Percentiles rank a stretch among this genome's conserved stretches.
Conservation (phyloP, 2,113 vertebrate species). For the Strigops habroptila region DNA sequence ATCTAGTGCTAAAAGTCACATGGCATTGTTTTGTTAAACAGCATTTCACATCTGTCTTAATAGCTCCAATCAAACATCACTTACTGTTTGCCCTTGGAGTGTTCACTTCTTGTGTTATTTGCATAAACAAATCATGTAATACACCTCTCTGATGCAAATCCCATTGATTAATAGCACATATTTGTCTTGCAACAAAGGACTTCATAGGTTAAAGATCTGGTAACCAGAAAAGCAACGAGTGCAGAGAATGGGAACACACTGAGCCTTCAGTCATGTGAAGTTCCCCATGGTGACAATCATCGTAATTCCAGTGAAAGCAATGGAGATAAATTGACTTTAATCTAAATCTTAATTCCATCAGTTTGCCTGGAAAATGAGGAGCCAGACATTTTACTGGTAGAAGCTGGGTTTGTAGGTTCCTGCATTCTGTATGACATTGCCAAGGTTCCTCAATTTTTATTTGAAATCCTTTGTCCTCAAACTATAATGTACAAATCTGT, state of each 20-base stretch:
- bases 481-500: not conserved
- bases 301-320: not conserved
- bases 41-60: not conserved
- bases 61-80: constrained; percentile 36
- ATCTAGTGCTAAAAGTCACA: not conserved
- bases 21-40: constrained; percentile 30
- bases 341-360: not conserved
- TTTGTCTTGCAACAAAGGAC: constrained; percentile 23
- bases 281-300: not conserved
- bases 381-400: not conserved
- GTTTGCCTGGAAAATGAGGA: constrained; percentile 4
- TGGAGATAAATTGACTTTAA: not conserved
- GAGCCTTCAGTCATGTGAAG: not conserved
- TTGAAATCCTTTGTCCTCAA: not conserved
- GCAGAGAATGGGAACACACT: not conserved
- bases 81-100: constrained; percentile 46
- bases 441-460: not conserved
- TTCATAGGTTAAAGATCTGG: constrained; percentile 16
- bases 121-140: constrained; percentile 52
- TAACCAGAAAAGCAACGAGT: not conserved
- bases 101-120: constrained; percentile 30
- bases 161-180: constrained; percentile 33
- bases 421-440: not conserved
- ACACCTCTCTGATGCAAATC: constrained; percentile 21
- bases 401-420: not conserved